Base-by-base conservation (phyloP, 2,888 invertebrate species). In the Agrenia bidenticulata region DNA sequence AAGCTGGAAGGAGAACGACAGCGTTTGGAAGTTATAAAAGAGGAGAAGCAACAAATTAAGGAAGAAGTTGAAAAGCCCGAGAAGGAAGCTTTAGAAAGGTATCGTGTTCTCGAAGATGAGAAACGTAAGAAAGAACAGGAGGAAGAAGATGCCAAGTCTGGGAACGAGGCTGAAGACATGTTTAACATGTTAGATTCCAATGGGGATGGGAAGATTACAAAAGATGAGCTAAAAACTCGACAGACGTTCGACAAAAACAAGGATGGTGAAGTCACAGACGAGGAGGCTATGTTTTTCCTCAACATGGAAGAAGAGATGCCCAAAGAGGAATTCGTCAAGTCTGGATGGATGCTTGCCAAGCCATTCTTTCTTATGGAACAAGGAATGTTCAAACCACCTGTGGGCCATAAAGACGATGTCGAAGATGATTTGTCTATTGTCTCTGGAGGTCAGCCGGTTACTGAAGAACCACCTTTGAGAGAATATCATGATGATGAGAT, bases 211-310 rank as follows among this genome's bases (percentile, higher is more conserved):
- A 79, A 80, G 51, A 68, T 76, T 13, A 70, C 81, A 39, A 60
- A 78, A 27, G 78, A 78, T 23, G 84, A 84, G 75, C 61, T 68
- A 32, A 78, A 88, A 81, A 83, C 85, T 1, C 86, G 88, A 65
- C 83, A 84, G 77, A 87, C 86, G 53, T 92, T 98, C 81, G 98
- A 98, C 82, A 88, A 87, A 76, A 89, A 98, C 81, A 87, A 87
- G 67, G 89, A 96, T 83, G 96, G 95, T 9, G 85, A 85, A 77
- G 92, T 98, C 17, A 87, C 89, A 66, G 87, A 88, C 24, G 94
- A 94, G 65, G 97, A 98, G 82, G 89, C 92, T 0, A 86, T 81
- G 81, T 83, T 78, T 72, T 79, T 78, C 71, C 70, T 80, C 49
- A 87, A 88, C 50, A 74, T 73, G 66, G 84, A 85, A 64, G 85